Base-by-base conservation (phyloP, 1,140 invertebrate genomes). In the Hyposmocoma kahamanoa region DNA sequence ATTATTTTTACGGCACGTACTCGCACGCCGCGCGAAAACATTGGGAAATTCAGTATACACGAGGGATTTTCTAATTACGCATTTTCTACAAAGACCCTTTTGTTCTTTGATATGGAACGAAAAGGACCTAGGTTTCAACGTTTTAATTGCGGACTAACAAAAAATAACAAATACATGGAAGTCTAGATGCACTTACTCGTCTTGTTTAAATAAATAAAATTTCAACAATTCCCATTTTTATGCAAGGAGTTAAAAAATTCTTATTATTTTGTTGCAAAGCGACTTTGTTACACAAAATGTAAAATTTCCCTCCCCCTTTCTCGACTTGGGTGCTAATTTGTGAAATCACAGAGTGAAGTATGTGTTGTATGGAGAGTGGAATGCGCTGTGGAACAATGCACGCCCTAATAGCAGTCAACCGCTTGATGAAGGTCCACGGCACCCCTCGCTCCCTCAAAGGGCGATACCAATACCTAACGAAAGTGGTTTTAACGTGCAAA, bases 1-100 rank as follows among this genome's bases (percentile, higher is more conserved):
- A 84, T 84, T 83, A 83, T 84, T 84, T 84, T 84, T 84, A 80
- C 79, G 72, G 77, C 73, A 83, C 77, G 77, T 76, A 79, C 70
- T 62, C 63, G 59, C 56, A 53, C 59, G 62, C 65, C 50, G 55
- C 67, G 65, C 66, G 70, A 69, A 76, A 80, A 79, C 76, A 81
- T 74, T 54, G 70, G 69, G 47, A 71, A 71, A 73, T 77, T 79
- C 66, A 36, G 38, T 51, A 69, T 72, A 67, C 71, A 70, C 71
- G 65, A 76, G 67, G 71, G 72, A 78, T 73, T 83, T 77, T 70
- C 62, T 80, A 83, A 83, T 80, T 80, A 75, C 65, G 75, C 64
- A 64, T 76, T 68, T 70, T 69, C 50, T 63, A 67, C 63, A 77
- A 75, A 81, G 75, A 75, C 54, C 70, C 32, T 77, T 75, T 72